Evolutionary conservation across 2,797 vertebrate species (phyloP), one percentile per base, ranked within the genome.

Genomic region (Diplodus sargus): DNA sequence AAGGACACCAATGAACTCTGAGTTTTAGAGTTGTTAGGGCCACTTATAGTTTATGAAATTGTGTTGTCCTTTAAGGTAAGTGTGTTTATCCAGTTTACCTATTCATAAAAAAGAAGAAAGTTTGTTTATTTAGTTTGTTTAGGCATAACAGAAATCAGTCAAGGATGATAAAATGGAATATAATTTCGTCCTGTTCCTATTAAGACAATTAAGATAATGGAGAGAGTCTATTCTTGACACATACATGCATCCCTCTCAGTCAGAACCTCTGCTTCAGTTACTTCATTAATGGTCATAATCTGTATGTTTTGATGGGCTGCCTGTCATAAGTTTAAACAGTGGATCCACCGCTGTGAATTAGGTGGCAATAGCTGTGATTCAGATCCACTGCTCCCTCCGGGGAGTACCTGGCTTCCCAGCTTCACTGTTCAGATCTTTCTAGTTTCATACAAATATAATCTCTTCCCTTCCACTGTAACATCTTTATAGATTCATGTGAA

Each of bases 301-400:
- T 69, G 59, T 53, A 49, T 2, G 0, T 69, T 58, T 68, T 65
- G 25, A 58, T 53, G 53, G 23, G 49, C 52, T 74, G 48, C 28
- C 47, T 78, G 51, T 39, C 28, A 51, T 15, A 51, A 67, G 34
- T 42, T 42, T 16, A 0, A 52, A 15, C 52, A 16, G 39, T 30
- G 51, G 71, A 53, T 56, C 57, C 14, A 48, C 57, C 47, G 49
- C 8, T 4, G 5, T 43, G 64, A 57, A 25, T 30, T 23, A 76
- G 59, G 18, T 47, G 16, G 8, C 39, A 43, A 61, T 16, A 39
- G 59, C 60, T 66, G 66, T 45, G 43, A 81, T 65, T 70, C 30
- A 78, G 20, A 69, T 52, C 30, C 63, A 59, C 25, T 45, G 47
- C 34, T 54, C 18, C 25, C 62, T 52, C 20, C 56, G 28, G 30